Evolutionary conservation across 1,140 invertebrate genomes (phyloP).

Genomic region (Neodiprion virginianus): DNA sequence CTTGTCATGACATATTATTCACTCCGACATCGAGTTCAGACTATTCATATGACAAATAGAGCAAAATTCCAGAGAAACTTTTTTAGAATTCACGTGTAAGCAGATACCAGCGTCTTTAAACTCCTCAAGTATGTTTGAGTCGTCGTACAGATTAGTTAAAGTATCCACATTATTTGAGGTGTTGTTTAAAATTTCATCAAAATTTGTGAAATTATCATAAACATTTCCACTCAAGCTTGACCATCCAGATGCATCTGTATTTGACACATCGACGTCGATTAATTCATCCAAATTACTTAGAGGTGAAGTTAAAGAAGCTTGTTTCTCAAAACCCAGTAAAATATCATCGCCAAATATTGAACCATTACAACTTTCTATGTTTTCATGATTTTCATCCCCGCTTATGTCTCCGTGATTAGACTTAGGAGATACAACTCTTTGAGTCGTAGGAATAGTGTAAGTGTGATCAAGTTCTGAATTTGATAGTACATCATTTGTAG

Average conservation of each 20-base stretch:
- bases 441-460: slow-evolving; percentile 26
- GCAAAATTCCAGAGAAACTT: slow-evolving; percentile 65
- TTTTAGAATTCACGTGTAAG: slow-evolving; percentile 62
- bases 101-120: slow-evolving; percentile 55
- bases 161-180: background rate
- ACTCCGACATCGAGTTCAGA: slow-evolving; percentile 28
- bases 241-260: slow-evolving; percentile 32
- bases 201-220: slow-evolving; percentile 20
- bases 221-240: slow-evolving; percentile 31
- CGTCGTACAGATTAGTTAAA: background rate
- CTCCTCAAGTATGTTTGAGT: slow-evolving; percentile 32
- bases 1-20: background rate
- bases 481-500: background rate
- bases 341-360: background rate
- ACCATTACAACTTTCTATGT: background rate
- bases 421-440: background rate
- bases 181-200: slow-evolving; percentile 21
- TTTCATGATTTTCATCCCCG: background rate
- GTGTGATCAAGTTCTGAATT: slow-evolving; percentile 30
- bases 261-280: slow-evolving; percentile 25
- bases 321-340: background rate
- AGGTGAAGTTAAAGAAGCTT: background rate
- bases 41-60: slow-evolving; percentile 55
- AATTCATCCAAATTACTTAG: slow-evolving; percentile 22
- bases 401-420: too few relatives aligned